Evolutionary conservation across 2,888 invertebrate genomes (phyloP), one percentile per base, ranked within the genome.

Genomic region (Eumacrocentrus americanus): DNA sequence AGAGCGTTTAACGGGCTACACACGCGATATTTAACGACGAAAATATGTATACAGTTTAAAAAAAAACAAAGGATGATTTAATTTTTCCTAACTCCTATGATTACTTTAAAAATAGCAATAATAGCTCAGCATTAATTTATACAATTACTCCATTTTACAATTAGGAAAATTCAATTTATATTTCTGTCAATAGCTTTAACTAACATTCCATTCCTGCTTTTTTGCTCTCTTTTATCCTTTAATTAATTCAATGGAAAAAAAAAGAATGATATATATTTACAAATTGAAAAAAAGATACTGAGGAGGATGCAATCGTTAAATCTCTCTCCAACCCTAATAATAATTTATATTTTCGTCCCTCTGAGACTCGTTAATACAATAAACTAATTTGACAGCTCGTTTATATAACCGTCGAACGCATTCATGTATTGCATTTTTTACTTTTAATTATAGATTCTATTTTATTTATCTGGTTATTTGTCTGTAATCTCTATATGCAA

Each of bases 291-390:
- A 50, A 44, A 62, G 47, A 60, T 52, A 62, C 44, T 54, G 51
- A 44, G n/a, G n/a, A 48, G 59, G 56, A 61, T 53, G 63, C 58
- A 58, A 66, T 63, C 54, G 63, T 65, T 64, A 60, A 65, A n/a
- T n/a, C n/a, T n/a, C n/a, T n/a, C n/a, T n/a, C n/a, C n/a, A n/a
- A n/a, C n/a, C n/a, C n/a, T n/a, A n/a, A n/a, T n/a, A n/a, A n/a
- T n/a, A n/a, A n/a, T n/a, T n/a, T n/a, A n/a, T n/a, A n/a, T n/a
- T n/a, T n/a, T 69, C 69, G 67, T 72, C 67, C 64, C 66, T 69
- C 66, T 67, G 72, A 73, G 72, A 72, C 67, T 72, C 69, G 65
- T 73, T 73, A 65, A 67, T 69, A 69, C 61, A 69, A 70, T 71
- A 69, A 75, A 55, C 14, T 56, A 23, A 48, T 55, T 29, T 29